Percentiles rank a stretch among this genome's conserved stretches.
Evolutionary conservation across 2,888 invertebrate genomes (phyloP).

Genomic region (Idaea aversata): DNA sequence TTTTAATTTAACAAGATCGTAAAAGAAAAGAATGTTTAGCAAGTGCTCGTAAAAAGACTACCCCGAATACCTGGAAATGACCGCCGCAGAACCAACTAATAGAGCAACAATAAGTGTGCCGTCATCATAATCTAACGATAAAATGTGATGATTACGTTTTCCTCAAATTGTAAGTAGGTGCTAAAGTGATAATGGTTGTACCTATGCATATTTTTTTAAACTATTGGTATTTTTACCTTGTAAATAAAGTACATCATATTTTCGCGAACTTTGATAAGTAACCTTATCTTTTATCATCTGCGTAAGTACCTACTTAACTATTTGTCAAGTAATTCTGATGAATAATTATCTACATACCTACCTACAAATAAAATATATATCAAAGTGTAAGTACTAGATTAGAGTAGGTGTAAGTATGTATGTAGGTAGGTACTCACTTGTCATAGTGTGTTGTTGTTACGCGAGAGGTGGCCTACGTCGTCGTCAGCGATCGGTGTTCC

Average conservation of each 20-base stretch:
- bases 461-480: slow-evolving; percentile 40
- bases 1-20: background rate
- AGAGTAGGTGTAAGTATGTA: slow-evolving; percentile 10
- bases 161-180: slow-evolving; percentile 1
- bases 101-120: background rate
- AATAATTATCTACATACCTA: slow-evolving; percentile 4
- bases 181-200: slow-evolving; percentile 1
- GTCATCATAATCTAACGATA: background rate
- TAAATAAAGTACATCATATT: slow-evolving; percentile 13
- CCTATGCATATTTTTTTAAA: background rate
- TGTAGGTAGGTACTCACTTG: slow-evolving; percentile 41
- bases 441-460: slow-evolving; percentile 42
- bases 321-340: slow-evolving; percentile 11
- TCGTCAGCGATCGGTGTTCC: slow-evolving; percentile 45
- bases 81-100: background rate
- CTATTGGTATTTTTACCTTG: background rate
- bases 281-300: slow-evolving; percentile 19
- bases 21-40: background rate
- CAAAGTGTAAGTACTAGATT: slow-evolving; percentile 6
- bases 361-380: slow-evolving; percentile 5
- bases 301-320: slow-evolving; percentile 16
- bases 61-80: background rate
- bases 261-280: slow-evolving; percentile 27
- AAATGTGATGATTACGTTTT: background rate
- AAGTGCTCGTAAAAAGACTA: background rate